These are phyloP conservation scores for Agonopterix heracliana DNA, from an alignment of 2,888 invertebrate species.

Conservation along the genomic window DNA sequence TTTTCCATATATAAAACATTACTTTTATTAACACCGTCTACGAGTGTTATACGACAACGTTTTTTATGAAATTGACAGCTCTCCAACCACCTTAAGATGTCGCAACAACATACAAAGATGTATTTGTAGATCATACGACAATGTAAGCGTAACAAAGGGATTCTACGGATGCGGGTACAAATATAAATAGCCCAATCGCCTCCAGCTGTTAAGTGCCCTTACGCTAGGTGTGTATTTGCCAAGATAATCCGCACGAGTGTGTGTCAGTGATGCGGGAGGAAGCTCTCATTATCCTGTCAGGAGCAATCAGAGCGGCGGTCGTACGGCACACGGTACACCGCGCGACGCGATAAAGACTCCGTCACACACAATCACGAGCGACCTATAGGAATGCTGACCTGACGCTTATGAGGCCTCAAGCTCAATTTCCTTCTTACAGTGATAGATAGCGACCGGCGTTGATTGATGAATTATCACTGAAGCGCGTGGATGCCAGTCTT, in stretches of 20 bases:
- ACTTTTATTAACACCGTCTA: too few species aligned
- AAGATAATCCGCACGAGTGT: constrained; percentile 53
- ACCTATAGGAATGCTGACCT: constrained; percentile 25
- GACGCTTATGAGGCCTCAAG: constrained; percentile 15
- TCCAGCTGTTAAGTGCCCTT: constrained; percentile 47
- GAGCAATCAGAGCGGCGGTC: constrained; percentile 58
- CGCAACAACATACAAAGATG: too few species aligned
- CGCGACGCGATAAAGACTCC: constrained; percentile 35
- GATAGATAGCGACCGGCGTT: constrained; percentile 16
- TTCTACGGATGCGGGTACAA: neutral
- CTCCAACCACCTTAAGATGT: too few species aligned
- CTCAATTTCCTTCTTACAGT: constrained; percentile 17
- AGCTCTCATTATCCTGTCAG: constrained; percentile 71
- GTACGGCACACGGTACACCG: constrained; percentile 29
- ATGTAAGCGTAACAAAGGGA: too few species aligned
- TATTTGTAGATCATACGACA: too few species aligned
- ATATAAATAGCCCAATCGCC: neutral
- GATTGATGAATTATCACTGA: neutral
- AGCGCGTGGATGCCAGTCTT: too few species aligned
- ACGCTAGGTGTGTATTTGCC: constrained; percentile 30
- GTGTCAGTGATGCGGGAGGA: constrained; percentile 67
- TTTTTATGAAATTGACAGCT: too few species aligned
- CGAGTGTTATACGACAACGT: too few species aligned
- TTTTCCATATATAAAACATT: too few species aligned
- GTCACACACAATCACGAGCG: constrained; percentile 22